phyloP scores from a whole-genome alignment of 2,113 vertebrate genomes.

The Gambusia affinis region DNA sequence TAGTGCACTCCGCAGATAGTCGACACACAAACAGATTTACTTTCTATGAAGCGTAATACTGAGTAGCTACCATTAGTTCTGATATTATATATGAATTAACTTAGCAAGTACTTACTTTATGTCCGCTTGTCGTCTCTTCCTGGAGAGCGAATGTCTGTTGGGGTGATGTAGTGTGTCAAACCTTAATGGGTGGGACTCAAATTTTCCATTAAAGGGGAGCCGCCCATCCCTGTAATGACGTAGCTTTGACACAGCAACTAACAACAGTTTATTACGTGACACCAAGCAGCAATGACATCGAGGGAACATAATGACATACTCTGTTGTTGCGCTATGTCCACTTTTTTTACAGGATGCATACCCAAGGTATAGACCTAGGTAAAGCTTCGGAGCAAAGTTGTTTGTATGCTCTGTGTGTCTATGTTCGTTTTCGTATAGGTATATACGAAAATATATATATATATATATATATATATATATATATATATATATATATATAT shows the following conservation, averaged over 20 bases:
- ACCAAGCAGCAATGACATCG: not conserved
- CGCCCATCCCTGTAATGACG: constrained; percentile 27
- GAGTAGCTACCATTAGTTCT: not conserved
- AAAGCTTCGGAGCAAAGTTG: no score
- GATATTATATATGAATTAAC: not conserved
- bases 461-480: no score
- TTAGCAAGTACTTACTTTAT: constrained; percentile 4
- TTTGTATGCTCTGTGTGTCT: no score
- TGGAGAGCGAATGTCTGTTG: not conserved
- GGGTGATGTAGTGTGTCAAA: constrained; percentile 17
- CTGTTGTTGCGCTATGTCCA: no score
- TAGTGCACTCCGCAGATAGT: not conserved
- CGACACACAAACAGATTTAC: not conserved
- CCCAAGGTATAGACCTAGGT: no score
- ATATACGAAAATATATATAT: no score
- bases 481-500: no score
- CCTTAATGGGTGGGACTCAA: constrained; percentile 58
- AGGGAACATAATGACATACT: constrained; percentile 16
- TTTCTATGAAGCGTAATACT: not conserved
- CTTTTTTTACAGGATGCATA: no score
- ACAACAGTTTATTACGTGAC: not conserved
- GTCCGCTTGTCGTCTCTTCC: constrained; percentile 28
- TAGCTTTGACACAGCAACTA: constrained; percentile 13
- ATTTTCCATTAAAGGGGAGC: constrained; percentile 58
- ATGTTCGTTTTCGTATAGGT: no score